Percentiles rank a stretch among this genome's conserved stretches.
phyloP scores from a whole-genome alignment of 2,888 invertebrate genomes.

The Tinea pellionella region DNA sequence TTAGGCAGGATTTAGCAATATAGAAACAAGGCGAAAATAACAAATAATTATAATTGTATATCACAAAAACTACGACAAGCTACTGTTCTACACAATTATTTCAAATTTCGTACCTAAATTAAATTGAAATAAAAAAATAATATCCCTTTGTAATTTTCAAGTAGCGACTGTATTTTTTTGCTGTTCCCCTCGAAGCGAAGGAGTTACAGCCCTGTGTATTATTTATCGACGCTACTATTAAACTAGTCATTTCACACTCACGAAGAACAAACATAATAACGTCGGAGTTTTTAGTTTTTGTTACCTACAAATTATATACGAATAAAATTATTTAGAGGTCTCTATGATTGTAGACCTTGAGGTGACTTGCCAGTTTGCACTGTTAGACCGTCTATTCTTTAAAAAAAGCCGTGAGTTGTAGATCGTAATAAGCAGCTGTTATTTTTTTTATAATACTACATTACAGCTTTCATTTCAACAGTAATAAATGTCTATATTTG shows the following conservation, averaged over 20 bases:
- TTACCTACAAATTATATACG: conserved; percentile 56
- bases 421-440: conserved; percentile 4
- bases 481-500: neutral
- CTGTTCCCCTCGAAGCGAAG: neutral
- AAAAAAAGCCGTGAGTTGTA: neutral
- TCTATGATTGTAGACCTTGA: conserved; percentile 50
- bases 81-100: conserved; percentile 1
- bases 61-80: neutral
- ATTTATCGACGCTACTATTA: conserved; percentile 32
- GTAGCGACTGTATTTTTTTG: neutral
- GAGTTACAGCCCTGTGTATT: neutral
- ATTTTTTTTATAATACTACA: neutral
- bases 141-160: neutral
- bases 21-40: neutral
- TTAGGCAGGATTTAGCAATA: no score
- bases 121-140: neutral
- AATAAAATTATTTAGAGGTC: conserved; percentile 59
- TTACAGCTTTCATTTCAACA: neutral
- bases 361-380: conserved; percentile 41
- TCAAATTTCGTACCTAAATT: neutral
- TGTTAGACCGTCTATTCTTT: neutral
- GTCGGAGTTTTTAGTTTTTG: conserved; percentile 51
- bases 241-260: conserved; percentile 61
- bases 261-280: conserved; percentile 61
- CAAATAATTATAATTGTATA: neutral